phyloP scores from a whole-genome alignment of 2,888 invertebrate species.

The Cheilosia vulpina region DNA sequence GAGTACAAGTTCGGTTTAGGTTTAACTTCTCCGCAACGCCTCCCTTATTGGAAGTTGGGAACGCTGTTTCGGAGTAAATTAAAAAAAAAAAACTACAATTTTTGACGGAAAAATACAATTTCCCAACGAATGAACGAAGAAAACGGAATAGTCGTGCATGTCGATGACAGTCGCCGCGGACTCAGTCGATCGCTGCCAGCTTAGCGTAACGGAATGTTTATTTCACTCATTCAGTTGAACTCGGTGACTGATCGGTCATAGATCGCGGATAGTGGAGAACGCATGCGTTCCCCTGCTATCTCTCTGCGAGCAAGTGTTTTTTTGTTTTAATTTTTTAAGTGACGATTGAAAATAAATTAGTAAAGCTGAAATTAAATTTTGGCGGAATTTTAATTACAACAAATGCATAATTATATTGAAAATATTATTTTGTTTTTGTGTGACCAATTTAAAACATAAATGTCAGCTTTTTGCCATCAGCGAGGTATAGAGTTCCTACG shows the following conservation, averaged over 20 bases:
- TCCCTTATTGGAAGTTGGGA: conserved; percentile 49
- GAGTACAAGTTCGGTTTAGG: conserved; percentile 3
- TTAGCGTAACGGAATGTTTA: conserved; percentile 72
- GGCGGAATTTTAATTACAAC: neutral
- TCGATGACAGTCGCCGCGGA: conserved; percentile 52
- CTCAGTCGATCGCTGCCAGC: conserved; percentile 68
- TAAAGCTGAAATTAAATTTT: no score
- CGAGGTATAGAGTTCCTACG: conserved; percentile 99
- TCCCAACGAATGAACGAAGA: conserved; percentile 54
- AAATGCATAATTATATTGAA: neutral
- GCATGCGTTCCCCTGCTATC: conserved; percentile 60
- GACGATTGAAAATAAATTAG: no score
- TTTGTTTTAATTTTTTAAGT: neutral
- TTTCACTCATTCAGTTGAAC: conserved; percentile 69
- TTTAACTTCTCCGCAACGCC: no score
- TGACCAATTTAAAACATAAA: conserved; percentile 6
- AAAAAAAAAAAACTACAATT: neutral
- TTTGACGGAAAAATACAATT: conserved; percentile 17
- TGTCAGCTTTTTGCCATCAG: conserved; percentile 89
- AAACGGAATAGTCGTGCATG: conserved; percentile 57
- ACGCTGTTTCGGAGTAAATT: conserved; percentile 14
- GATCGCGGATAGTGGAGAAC: conserved; percentile 64
- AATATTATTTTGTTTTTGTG: conserved; percentile 14
- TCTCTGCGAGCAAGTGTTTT: conserved; percentile 62
- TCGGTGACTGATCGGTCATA: conserved; percentile 71